phyloP scores from a whole-genome alignment of 2,113 vertebrate genomes.

The Perccottus glenii region DNA sequence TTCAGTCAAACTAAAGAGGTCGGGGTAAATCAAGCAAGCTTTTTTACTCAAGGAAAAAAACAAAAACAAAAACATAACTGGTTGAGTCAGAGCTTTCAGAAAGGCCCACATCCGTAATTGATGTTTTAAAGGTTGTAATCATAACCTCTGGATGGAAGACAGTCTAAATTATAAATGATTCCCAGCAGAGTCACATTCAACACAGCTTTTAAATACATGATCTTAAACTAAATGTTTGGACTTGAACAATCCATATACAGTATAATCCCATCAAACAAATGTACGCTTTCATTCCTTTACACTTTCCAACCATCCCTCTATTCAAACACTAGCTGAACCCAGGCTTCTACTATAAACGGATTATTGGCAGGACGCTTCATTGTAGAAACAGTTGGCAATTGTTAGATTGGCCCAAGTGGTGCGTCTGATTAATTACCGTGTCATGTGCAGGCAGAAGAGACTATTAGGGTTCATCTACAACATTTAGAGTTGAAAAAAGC shows the following conservation, averaged over 20 bases:
- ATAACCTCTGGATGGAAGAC: background rate
- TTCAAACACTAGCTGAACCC: conserved; percentile 44
- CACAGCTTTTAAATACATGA: background rate
- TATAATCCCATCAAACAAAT: conserved; percentile 5
- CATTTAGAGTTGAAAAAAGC: conserved; percentile 61
- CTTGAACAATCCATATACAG: conserved; percentile 1
- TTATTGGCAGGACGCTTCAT: conserved; percentile 48
- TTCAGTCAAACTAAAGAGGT: too few relatives aligned
- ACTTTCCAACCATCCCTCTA: conserved; percentile 13
- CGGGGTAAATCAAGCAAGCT: background rate
- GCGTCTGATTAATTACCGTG: conserved; percentile 72
- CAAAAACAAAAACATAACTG: background rate
- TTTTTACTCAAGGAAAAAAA: background rate
- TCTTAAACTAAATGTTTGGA: background rate
- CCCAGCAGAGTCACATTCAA: background rate
- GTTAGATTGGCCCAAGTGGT: conserved; percentile 40
- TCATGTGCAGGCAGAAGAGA: conserved; percentile 66
- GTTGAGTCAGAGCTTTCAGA: background rate
- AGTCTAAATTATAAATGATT: background rate
- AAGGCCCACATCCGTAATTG: background rate
- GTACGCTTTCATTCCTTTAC: conserved; percentile 21
- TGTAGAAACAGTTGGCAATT: conserved; percentile 57
- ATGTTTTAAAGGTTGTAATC: background rate
- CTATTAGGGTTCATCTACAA: conserved; percentile 73
- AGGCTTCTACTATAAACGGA: conserved; percentile 54